These are phyloP conservation scores for Tonatia bakeri DNA, from an alignment of 2,113 vertebrate genomes.

Conservation along the genomic window DNA sequence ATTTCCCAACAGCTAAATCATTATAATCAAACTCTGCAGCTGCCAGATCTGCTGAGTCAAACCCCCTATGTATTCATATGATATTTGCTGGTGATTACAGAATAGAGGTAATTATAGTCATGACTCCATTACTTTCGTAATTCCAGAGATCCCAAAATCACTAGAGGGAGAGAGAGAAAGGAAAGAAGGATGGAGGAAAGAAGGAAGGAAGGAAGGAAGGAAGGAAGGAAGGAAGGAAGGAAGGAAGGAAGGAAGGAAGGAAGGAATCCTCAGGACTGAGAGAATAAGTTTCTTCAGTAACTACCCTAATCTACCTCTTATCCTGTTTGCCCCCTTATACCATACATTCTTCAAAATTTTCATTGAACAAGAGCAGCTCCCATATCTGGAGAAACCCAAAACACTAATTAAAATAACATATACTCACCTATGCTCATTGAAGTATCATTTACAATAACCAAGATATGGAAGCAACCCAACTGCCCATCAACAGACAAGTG, in stretches of 20 bases:
- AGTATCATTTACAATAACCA: neutral
- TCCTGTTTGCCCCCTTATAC: neutral
- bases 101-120: conserved; percentile 78
- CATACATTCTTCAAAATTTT: neutral
- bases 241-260: neutral
- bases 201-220: neutral
- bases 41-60: conserved; percentile 78
- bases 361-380: neutral
- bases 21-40: conserved; percentile 77
- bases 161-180: neutral
- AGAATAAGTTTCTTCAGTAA: conserved; percentile 53
- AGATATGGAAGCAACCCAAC: neutral
- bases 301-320: neutral
- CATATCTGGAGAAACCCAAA: neutral
- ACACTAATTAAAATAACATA: neutral
- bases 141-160: conserved; percentile 67
- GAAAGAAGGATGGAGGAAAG: neutral
- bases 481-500: neutral
- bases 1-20: conserved; percentile 78
- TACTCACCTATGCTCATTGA: neutral
- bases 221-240: neutral
- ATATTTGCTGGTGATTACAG: conserved; percentile 77
- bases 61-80: conserved; percentile 76
- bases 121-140: conserved; percentile 75
- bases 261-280: neutral